phyloP scores from a whole-genome alignment of 1,140 invertebrate genomes.

The Microplitis demolitor region DNA sequence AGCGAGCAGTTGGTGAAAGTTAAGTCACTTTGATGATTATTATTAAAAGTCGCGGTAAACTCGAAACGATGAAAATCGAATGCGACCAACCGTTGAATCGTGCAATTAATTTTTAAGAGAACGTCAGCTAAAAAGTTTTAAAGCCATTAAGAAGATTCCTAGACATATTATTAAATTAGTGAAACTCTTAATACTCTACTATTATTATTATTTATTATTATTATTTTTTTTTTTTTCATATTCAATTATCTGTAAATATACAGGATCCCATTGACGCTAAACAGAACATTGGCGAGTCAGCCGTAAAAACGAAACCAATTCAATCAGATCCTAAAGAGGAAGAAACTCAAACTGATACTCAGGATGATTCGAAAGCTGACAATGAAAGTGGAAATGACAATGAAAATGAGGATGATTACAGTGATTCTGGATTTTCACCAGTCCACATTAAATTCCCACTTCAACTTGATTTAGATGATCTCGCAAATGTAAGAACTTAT shows the following conservation, averaged over 20 bases:
- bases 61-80: conserved; percentile 43
- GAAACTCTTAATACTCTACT: not conserved
- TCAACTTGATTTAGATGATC: conserved; percentile 79
- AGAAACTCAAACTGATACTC: conserved; percentile 45
- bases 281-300: conserved; percentile 41
- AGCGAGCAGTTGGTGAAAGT: conserved; percentile 43
- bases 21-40: conserved; percentile 35
- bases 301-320: not conserved
- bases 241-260: conserved; percentile 8
- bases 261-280: conserved; percentile 43
- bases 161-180: not conserved
- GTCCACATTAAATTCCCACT: conserved; percentile 78
- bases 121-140: not conserved
- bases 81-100: conserved; percentile 19
- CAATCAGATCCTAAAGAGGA: conserved; percentile 44
- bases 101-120: conserved; percentile 24
- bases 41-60: conserved; percentile 18
- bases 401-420: conserved; percentile 65
- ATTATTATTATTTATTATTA: not conserved
- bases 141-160: not conserved
- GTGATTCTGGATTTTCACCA: conserved; percentile 64
- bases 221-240: not conserved
- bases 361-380: conserved; percentile 46
- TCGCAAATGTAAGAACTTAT: conserved; percentile 67
- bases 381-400: conserved; percentile 57